A percentile compares a stretch with the other conserved stretches of the same genome.
phyloP scores from a whole-genome alignment of 2,888 invertebrate genomes.

The Rosalia funebris region DNA sequence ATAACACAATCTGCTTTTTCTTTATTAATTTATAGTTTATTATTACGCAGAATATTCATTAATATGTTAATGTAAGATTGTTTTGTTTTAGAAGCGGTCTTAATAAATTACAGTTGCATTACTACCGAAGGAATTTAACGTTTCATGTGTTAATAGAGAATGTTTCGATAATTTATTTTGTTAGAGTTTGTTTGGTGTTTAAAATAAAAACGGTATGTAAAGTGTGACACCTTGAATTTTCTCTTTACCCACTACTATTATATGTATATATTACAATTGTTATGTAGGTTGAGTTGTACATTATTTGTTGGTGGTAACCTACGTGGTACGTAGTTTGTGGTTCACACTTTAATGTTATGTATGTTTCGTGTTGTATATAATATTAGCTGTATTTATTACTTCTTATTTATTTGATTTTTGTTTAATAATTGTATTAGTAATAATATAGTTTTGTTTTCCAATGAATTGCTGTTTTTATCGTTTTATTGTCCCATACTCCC shows the following conservation, averaged over 20 bases:
- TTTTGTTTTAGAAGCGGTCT: constrained; percentile 22
- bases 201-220: neutral
- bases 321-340: neutral
- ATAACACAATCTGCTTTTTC: constrained; percentile 24
- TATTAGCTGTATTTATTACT: constrained; percentile 31
- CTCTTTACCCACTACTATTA: neutral
- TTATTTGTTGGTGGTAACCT: neutral
- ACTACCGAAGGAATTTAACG: neutral
- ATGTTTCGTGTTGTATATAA: constrained; percentile 22
- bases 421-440: constrained; percentile 10
- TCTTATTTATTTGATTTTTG: constrained; percentile 33
- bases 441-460: constrained; percentile 16
- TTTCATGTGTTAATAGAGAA: neutral
- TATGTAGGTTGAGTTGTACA: neutral
- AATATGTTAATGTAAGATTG: neutral
- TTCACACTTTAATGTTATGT: constrained; percentile 14
- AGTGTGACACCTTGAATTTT: neutral
- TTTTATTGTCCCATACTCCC: no score
- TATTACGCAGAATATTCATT: no score
- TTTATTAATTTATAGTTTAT: constrained; percentile 14
- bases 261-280: neutral
- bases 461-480: neutral
- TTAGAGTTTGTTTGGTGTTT: neutral
- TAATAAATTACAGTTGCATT: neutral
- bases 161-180: constrained; percentile 1